Evolutionary conservation across 2,797 vertebrate genomes (phyloP).

Genomic region (Myotis pilosus): DNA sequence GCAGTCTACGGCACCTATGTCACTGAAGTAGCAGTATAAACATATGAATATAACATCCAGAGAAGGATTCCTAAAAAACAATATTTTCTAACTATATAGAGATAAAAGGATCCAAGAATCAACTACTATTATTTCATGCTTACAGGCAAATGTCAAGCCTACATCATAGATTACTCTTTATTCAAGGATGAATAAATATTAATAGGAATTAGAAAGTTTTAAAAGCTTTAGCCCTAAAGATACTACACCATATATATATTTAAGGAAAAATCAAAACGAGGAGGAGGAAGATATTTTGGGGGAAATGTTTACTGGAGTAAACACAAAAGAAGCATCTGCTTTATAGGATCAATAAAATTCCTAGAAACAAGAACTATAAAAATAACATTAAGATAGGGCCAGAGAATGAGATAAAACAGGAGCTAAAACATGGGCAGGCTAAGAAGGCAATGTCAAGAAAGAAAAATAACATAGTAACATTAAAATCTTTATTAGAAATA

Average conservation of each 20-base stretch:
- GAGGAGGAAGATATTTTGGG: background rate
- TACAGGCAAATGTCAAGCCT: background rate
- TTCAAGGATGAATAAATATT: background rate
- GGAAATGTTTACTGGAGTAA: conserved; percentile 23
- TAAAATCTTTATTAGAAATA: background rate
- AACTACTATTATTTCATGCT: background rate
- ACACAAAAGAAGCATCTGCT: background rate
- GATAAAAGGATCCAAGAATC: background rate
- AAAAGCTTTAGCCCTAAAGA: background rate
- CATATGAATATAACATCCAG: background rate
- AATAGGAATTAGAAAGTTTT: background rate
- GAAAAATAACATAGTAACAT: background rate
- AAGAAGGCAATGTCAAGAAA: background rate
- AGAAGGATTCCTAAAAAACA: background rate
- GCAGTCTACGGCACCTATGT: background rate
- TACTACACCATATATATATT: background rate
- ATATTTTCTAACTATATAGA: background rate
- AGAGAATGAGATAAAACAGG: conserved; percentile 3
- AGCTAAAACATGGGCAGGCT: background rate
- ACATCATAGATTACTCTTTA: background rate
- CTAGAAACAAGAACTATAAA: conserved; percentile 24
- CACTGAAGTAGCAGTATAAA: background rate
- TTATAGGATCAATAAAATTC: conserved; percentile 28
- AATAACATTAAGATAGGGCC: background rate
- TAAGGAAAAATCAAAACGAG: background rate